Evolutionary conservation across 2,888 invertebrate species (phyloP), one percentile per base, ranked within the genome.

Genomic region (Torymus aiolomorphi): DNA sequence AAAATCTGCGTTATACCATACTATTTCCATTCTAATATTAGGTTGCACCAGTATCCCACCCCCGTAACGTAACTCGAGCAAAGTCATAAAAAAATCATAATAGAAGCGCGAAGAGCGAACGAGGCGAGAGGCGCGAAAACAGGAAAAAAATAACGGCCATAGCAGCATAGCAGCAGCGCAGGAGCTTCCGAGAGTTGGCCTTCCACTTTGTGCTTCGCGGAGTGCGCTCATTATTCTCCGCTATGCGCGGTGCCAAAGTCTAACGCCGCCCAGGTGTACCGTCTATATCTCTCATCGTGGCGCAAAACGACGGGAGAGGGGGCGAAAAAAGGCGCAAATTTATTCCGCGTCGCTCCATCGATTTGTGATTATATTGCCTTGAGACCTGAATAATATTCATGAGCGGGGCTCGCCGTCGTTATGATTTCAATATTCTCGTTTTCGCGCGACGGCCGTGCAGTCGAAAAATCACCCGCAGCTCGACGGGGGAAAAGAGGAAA

Each of bases 361-460:
- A 88, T 88, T 89, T 85, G 84, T 85, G 86, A 89, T 89, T 88
- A 89, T 88, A 88, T 89, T 87, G 87, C 87, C 87, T 86, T 87
- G 86, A 87, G 86, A 87, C 85, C 83, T 84, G 87, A 89, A 89
- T 89, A 88, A 88, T 89, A 89, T 89, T 89, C 89, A 88, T 88
- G 87, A 88, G 82, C 84, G 84, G 16, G 12, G 62, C 24, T 61
- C 83, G 82, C 84, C 87, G 31, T 31, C 31, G 87, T 87, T 88
- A 88, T 87, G 87, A 88, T 88, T 88, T 88, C 86, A 88, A 88
- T 88, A 88, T 88, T 87, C 87, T 84, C 82, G 80, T 82, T 79
- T 66, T 77, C 71, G 49, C 62, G n/a, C 49, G n/a, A 16, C 42
- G 8, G 16, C 49, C 16, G 66, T 61, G n/a, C 82, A 85, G 84